phyloP scores from a whole-genome alignment of 2,888 invertebrate species.

The Entomobrya multifasciata region DNA sequence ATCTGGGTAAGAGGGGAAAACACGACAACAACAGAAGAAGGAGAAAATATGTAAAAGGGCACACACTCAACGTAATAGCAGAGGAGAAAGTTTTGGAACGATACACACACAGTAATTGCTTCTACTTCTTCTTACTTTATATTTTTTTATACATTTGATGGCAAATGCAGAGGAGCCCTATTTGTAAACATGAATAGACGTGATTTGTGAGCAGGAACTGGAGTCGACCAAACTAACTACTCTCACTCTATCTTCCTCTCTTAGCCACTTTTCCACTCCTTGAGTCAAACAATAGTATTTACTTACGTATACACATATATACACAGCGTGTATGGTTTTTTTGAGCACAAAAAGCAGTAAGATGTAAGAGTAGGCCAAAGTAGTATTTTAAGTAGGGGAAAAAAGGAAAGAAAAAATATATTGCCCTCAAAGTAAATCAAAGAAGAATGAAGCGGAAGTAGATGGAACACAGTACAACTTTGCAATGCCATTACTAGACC shows the following conservation, averaged over 20 bases:
- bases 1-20: not conserved
- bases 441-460: constrained; percentile 27
- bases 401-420: not conserved
- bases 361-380: not conserved
- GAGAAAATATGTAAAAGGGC: not conserved
- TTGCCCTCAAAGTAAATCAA: not conserved
- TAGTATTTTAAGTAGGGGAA: not conserved
- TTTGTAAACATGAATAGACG: constrained; percentile 48
- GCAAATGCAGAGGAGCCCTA: constrained; percentile 28
- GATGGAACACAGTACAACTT: not conserved
- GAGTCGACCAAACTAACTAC: constrained; percentile 23
- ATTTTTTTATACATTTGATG: not conserved
- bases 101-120: constrained; percentile 20
- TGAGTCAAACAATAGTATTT: constrained; percentile 1
- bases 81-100: constrained; percentile 7
- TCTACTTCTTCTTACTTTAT: not conserved
- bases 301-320: too few species aligned
- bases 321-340: too few species aligned
- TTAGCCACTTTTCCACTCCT: not conserved
- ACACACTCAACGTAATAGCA: not conserved
- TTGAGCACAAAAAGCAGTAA: too few species aligned
- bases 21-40: not conserved
- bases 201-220: constrained; percentile 44
- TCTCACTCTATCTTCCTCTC: not conserved
- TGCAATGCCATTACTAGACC: too few species aligned